These are phyloP conservation scores for Cottus gobio DNA, from an alignment of 2,113 vertebrate species.

Conservation along the genomic window DNA sequence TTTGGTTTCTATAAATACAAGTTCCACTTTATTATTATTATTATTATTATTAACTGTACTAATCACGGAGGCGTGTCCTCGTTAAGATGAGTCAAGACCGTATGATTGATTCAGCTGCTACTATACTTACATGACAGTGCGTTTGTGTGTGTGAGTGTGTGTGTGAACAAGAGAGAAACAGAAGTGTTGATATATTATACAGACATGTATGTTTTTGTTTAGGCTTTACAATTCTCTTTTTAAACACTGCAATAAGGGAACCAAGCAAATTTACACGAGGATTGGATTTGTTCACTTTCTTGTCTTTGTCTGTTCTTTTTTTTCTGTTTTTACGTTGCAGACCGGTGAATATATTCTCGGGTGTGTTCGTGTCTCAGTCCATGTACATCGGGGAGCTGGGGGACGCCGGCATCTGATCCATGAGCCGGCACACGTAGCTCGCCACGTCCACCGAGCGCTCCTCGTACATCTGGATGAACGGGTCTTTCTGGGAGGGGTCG, in stretches of 20 bases:
- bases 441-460: conserved; percentile 96
- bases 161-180: conserved; percentile 64
- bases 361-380: conserved; percentile 83
- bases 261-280: conserved; percentile 86
- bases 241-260: conserved; percentile 88
- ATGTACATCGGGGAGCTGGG: conserved; percentile 98
- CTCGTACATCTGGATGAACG: conserved; percentile 99
- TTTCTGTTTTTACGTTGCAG: conserved; percentile 18
- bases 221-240: conserved; percentile 58
- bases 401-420: conserved; percentile 97
- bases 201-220: conserved; percentile 76
- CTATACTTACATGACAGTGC: conserved; percentile 63
- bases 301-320: conserved; percentile 26
- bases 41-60: conserved; percentile 80
- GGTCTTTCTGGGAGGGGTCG: conserved; percentile 89
- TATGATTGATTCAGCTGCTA: conserved; percentile 80
- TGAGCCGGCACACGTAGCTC: conserved; percentile 93
- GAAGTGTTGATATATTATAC: conserved; percentile 87
- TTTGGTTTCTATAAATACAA: conserved; percentile 87
- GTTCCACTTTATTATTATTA: conserved; percentile 78
- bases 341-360: conserved; percentile 24
- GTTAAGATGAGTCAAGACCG: conserved; percentile 83
- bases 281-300: conserved; percentile 63
- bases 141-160: conserved; percentile 19
- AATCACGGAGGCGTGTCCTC: conserved; percentile 85